Conservation (phyloP, 2,888 invertebrate genomes). For the Ophioninae sp. region DNA sequence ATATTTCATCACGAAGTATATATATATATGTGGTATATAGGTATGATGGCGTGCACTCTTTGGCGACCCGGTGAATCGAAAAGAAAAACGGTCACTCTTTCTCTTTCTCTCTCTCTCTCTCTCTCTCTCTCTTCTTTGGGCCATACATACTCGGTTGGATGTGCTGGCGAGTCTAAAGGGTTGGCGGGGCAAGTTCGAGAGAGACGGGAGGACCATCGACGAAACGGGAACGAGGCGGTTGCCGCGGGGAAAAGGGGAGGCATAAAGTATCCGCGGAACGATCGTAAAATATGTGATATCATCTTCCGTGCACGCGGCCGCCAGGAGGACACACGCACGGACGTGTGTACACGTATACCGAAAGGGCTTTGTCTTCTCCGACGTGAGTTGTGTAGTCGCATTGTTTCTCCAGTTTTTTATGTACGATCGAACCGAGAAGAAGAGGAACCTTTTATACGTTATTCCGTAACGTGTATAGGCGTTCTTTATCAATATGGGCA, state of each 20-base stretch:
- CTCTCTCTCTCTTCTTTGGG: conserved; percentile 45
- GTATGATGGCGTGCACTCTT: conserved; percentile 64
- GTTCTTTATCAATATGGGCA: conserved; percentile 38
- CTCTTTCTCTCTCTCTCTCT: conserved; percentile 1
- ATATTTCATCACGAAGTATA: conserved; percentile 73
- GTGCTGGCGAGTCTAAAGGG: conserved; percentile 22
- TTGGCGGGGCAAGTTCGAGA: conserved; percentile 58
- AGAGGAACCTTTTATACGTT: conserved; percentile 21
- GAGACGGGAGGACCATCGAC: conserved; percentile 31
- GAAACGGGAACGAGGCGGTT: conserved; percentile 44
- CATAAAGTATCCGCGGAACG: conserved; percentile 75
- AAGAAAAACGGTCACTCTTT: conserved; percentile 65
- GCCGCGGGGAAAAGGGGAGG: conserved; percentile 67
- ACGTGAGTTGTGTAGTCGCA: conserved; percentile 72
- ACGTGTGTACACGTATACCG: conserved; percentile 7
- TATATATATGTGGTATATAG: conserved; percentile 65
- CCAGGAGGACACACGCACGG: conserved; percentile 47
- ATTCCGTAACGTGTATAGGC: conserved; percentile 31
- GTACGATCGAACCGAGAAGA: conserved; percentile 44
- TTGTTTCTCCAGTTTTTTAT: conserved; percentile 74
- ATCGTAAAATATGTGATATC: conserved; percentile 78
- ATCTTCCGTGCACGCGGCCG: conserved; percentile 71
- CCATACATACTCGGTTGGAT: conserved; percentile 36
- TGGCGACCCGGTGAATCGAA: conserved; percentile 64
- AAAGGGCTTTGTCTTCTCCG: conserved; percentile 72